These are phyloP conservation scores for Gasteruption jaculator DNA, from an alignment of 2,888 invertebrate species.

Conservation along the genomic window DNA sequence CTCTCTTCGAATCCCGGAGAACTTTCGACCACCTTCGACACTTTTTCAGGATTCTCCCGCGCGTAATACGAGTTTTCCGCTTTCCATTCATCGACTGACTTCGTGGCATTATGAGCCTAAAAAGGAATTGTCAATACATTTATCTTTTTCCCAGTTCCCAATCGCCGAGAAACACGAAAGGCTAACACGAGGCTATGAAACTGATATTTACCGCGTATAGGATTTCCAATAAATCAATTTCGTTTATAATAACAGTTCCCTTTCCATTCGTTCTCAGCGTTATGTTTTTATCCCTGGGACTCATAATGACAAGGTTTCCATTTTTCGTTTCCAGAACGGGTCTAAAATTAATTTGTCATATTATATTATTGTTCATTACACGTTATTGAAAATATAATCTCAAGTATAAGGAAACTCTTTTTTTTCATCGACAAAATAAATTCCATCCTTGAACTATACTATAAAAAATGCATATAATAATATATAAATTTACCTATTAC, in stretches of 20 bases:
- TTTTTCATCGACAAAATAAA: no score
- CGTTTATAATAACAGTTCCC: conserved; percentile 68
- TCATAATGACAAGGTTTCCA: conserved; percentile 77
- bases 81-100: conserved; percentile 45
- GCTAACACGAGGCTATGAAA: no score
- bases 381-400: no score
- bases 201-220: conserved; percentile 53
- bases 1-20: conserved; percentile 38
- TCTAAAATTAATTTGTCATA: no score
- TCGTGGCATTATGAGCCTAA: conserved; percentile 51
- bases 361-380: no score
- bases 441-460: no score
- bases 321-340: conserved; percentile 64
- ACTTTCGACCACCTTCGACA: conserved; percentile 38
- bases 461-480: no score
- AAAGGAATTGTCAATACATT: no score
- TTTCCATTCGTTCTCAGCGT: conserved; percentile 66
- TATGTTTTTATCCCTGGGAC: conserved; percentile 75
- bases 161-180: no score
- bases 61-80: conserved; percentile 36
- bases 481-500: no score
- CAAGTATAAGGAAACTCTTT: no score
- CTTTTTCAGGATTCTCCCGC: conserved; percentile 31
- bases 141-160: no score
- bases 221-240: conserved; percentile 61